These are phyloP conservation scores for Rhea pennata DNA, from an alignment of 2,113 vertebrate species.

Conservation along the genomic window DNA sequence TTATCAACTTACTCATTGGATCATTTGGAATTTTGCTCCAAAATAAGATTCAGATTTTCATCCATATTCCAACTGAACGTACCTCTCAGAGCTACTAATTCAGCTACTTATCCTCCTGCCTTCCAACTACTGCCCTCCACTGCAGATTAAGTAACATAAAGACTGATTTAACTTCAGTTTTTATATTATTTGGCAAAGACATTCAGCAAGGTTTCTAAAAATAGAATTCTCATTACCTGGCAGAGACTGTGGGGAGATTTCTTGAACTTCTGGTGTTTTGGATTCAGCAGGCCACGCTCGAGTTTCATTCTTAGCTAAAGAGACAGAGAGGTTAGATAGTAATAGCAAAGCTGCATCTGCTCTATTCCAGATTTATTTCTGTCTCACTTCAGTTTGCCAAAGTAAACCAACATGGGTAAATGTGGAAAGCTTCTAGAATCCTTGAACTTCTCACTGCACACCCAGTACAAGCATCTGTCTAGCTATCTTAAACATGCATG, in stretches of 20 bases:
- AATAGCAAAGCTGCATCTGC: neutral
- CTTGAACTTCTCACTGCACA: neutral
- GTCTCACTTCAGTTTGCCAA: neutral
- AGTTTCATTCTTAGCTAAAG: conserved; percentile 78
- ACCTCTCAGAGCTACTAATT: neutral
- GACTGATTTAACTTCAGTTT: neutral
- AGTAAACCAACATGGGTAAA: neutral
- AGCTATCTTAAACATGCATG: neutral
- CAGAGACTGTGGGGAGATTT: conserved; percentile 65
- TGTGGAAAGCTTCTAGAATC: neutral
- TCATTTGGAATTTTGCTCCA: neutral
- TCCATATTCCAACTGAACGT: neutral
- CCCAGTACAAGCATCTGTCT: neutral
- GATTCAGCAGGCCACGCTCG: conserved; percentile 76
- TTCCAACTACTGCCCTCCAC: neutral
- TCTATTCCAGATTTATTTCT: neutral
- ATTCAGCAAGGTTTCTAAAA: neutral
- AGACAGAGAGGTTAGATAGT: conserved; percentile 36
- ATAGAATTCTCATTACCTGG: conserved; percentile 71
- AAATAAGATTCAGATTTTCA: neutral
- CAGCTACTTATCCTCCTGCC: neutral
- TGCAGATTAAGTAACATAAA: neutral
- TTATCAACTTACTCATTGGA: neutral
- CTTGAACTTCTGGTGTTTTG: conserved; percentile 78
- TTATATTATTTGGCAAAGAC: neutral